phyloP scores from a whole-genome alignment of 2,113 vertebrate species.

The Tragelaphus buxtoni region DNA sequence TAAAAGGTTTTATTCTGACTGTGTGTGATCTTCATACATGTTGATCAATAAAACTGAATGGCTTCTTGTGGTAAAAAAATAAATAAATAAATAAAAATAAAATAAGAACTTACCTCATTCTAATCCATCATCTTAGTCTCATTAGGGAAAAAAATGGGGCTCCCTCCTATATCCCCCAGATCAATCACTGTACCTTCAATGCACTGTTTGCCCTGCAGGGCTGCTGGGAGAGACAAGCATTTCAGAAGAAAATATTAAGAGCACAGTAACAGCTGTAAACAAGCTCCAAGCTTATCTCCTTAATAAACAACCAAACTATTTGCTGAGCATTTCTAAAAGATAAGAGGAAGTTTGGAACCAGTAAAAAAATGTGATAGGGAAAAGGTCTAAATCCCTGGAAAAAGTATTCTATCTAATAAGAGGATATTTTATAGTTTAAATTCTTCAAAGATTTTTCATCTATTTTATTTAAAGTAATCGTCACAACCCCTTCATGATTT shows the following conservation, averaged over 20 bases:
- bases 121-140: too few relatives aligned
- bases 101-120: too few relatives aligned
- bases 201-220: not conserved
- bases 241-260: not conserved
- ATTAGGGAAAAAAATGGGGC: not conserved
- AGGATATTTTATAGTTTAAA: not conserved
- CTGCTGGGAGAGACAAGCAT: not conserved
- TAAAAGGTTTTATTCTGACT: too few relatives aligned
- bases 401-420: not conserved
- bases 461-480: not conserved
- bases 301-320: not conserved
- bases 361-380: not conserved
- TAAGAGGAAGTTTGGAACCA: not conserved
- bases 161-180: not conserved
- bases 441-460: not conserved
- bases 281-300: not conserved
- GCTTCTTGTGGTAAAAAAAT: too few relatives aligned
- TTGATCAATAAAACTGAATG: too few relatives aligned
- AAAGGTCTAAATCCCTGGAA: not conserved
- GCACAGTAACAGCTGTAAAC: not conserved
- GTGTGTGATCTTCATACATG: too few relatives aligned
- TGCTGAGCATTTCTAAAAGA: not conserved
- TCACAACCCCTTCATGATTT: not conserved
- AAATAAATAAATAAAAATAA: too few relatives aligned
- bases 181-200: not conserved